These are phyloP conservation scores for Pristionchus exspectatus DNA, from an alignment of 2,888 invertebrate genomes.

Conservation along the genomic window DNA sequence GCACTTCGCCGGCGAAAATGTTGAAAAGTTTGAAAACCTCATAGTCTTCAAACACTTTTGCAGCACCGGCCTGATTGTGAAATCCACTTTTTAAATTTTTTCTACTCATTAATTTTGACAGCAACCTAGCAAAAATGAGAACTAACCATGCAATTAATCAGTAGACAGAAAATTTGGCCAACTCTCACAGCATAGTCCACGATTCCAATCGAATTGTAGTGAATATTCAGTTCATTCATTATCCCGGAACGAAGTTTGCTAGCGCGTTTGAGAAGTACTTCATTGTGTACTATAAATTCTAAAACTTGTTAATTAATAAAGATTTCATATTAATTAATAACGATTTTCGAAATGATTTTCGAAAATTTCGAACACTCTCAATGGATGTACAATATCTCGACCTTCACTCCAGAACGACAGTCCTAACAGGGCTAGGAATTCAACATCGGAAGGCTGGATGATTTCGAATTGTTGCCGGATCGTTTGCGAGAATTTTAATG, in stretches of 20 bases:
- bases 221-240: not conserved
- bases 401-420: not conserved
- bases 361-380: not conserved
- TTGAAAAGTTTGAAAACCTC: too few species aligned
- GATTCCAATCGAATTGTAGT: not conserved
- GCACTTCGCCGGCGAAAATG: too few species aligned
- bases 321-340: too few species aligned
- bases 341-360: too few species aligned
- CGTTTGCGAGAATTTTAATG: not conserved
- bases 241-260: not conserved
- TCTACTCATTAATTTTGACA: too few species aligned
- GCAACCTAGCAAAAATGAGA: too few species aligned
- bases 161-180: not conserved
- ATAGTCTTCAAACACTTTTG: too few species aligned
- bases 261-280: not conserved
- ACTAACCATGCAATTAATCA: not conserved
- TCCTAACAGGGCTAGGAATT: not conserved
- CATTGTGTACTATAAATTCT: not conserved
- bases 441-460: not conserved
- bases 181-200: not conserved
- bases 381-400: not conserved
- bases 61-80: too few species aligned
- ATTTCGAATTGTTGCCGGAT: not conserved
- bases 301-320: too few species aligned
- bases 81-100: too few species aligned